phyloP scores from a whole-genome alignment of 2,113 vertebrate genomes.

The Salvator merianae region DNA sequence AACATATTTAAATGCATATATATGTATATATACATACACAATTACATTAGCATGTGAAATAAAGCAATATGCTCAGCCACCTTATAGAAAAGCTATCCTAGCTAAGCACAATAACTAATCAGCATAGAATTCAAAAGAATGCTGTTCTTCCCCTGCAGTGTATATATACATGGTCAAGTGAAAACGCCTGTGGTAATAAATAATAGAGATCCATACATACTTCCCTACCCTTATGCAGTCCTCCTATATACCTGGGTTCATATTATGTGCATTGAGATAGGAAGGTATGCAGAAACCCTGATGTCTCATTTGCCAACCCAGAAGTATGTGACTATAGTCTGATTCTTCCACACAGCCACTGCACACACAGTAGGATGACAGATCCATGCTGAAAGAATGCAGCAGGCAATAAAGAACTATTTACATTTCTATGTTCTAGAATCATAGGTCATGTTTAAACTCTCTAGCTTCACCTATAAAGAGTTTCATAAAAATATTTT shows the following conservation, averaged over 20 bases:
- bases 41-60: slow-evolving; percentile 48
- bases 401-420: neutral
- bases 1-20: slow-evolving; percentile 66
- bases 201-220: neutral
- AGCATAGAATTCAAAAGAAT: neutral
- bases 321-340: neutral
- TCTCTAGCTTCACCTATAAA: neutral
- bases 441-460: neutral
- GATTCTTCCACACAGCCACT: neutral
- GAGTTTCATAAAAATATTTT: neutral
- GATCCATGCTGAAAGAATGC: neutral
- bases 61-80: slow-evolving; percentile 23
- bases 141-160: neutral
- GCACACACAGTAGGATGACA: neutral
- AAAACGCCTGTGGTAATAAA: neutral
- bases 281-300: neutral
- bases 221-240: no score
- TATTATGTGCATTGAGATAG: neutral
- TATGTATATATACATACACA: slow-evolving; percentile 13
- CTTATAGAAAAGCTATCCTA: neutral
- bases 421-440: neutral
- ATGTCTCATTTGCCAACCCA: neutral
- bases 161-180: neutral
- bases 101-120: neutral
- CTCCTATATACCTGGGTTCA: neutral